Conservation (phyloP, 1,140 invertebrate genomes). For the Halyomorpha halys region DNA sequence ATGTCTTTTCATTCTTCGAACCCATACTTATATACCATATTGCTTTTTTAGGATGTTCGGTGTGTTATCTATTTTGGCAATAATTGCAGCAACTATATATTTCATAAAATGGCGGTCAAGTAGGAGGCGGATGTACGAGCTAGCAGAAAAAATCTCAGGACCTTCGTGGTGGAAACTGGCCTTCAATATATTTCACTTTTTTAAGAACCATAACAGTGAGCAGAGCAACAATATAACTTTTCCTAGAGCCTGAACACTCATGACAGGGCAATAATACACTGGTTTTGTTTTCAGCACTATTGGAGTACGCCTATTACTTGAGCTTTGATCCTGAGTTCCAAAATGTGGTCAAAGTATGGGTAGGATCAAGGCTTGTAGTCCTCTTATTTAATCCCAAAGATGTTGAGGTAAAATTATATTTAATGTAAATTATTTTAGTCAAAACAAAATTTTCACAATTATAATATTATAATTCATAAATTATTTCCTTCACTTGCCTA, state of each 20-base stretch:
- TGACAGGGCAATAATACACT: no score
- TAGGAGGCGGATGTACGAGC: slow-evolving; percentile 51
- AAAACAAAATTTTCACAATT: no score
- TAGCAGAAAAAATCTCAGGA: slow-evolving; percentile 58
- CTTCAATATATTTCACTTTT: slow-evolving; percentile 57
- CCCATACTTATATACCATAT: background rate
- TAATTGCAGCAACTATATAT: slow-evolving; percentile 38
- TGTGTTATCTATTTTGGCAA: slow-evolving; percentile 13
- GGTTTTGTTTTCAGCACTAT: slow-evolving; percentile 30
- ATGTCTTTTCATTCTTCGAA: no score
- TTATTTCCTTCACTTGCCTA: no score
- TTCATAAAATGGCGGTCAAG: slow-evolving; percentile 62
- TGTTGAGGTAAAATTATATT: slow-evolving; percentile 42
- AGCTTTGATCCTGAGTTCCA: slow-evolving; percentile 43
- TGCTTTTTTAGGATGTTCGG: slow-evolving; percentile 20
- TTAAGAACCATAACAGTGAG: slow-evolving; percentile 30
- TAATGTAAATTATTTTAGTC: no score
- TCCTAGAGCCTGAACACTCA: no score
- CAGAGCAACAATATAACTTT: background rate
- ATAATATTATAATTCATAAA: no score
- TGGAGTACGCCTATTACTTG: slow-evolving; percentile 39
- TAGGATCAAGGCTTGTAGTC: slow-evolving; percentile 52
- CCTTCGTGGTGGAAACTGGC: slow-evolving; percentile 54
- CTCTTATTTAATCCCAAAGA: slow-evolving; percentile 54
- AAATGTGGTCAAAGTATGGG: slow-evolving; percentile 46